Evolutionary conservation across 2,113 vertebrate genomes (phyloP), one percentile per base, ranked within the genome.

Genomic region (Clarias batrachus): DNA sequence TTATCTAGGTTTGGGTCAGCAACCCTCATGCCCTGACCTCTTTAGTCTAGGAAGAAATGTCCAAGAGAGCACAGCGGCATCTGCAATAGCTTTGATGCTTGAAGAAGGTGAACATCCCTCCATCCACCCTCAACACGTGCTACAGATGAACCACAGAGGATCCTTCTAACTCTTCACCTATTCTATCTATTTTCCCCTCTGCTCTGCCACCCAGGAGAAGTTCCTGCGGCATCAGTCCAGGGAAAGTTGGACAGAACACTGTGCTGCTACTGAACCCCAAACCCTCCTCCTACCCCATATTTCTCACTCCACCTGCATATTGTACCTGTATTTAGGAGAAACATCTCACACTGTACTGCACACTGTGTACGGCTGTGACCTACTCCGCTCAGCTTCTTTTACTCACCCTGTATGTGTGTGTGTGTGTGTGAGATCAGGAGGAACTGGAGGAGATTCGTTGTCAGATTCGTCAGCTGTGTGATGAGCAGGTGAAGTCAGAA

Each of bases 371-470:
- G 16, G 1, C 68, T 71, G 68, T 71, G 68, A 33, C 6, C 5
- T 77, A 2, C 25, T 25, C 1, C 1, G 13, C 14, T 52, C 37
- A 74, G 19, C 37, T 25, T 10, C 21, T 21, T 74, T 19, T 30
- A n/a, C n/a, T 10, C 21, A 17, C 14, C 60, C 3, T 41, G 62
- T 56, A 10, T 63, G 19, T 70, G 57, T 82, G 21, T 81, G 56
- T 71, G 25, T 21, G 41, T 87, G 4, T 27, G 17, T 79, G 74
- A 33, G 74, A 33, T 19, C 89, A 96, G 95, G 93, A 94, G 4
- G 95, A 96, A n/a, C 91, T 96, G 0, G 91, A 91, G 48, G 93
- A 90, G 80, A 91, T 95, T 86, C 92, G 88, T 52, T 82, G 91
- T 90, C 94, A 96, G 85, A 90, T 96, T 25, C 16, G 91, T 73